These are phyloP conservation scores for Squalus acanthias DNA, from an alignment of 2,797 vertebrate species.

Conservation along the genomic window DNA sequence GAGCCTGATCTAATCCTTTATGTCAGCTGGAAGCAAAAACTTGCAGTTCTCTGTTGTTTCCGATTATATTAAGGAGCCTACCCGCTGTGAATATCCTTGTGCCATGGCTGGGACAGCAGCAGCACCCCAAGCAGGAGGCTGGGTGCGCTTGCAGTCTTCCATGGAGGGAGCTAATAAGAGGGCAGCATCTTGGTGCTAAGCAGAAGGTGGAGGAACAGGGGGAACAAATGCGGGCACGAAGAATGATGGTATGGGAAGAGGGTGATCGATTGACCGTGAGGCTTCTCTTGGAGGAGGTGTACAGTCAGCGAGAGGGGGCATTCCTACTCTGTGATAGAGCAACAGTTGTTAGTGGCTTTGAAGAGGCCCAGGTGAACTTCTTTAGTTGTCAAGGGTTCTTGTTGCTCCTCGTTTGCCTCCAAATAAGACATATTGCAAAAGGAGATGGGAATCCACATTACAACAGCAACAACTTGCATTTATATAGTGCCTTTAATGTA, in stretches of 20 bases:
- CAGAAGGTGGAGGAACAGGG: not conserved
- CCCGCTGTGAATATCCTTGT: not conserved
- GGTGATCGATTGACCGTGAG: not conserved
- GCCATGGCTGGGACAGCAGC: not conserved
- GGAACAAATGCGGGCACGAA: not conserved
- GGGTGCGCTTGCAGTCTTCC: not conserved
- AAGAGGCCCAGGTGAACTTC: not conserved
- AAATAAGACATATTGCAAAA: not conserved
- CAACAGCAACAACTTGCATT: not conserved
- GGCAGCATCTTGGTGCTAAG: not conserved
- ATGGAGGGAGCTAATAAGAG: not conserved
- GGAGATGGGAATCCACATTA: not conserved
- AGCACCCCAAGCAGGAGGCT: not conserved
- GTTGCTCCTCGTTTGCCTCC: not conserved
- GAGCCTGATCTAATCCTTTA: constrained; percentile 11
- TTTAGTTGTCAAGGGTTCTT: not conserved
- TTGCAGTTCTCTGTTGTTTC: constrained; percentile 13
- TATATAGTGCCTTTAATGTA: not conserved
- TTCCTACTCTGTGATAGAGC: not conserved
- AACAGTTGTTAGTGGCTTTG: not conserved
- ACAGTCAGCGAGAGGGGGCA: not conserved
- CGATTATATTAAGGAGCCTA: not conserved
- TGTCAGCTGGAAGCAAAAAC: constrained; percentile 25
- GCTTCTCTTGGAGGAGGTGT: not conserved
- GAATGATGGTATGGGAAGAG: too few relatives aligned